phyloP scores from a whole-genome alignment of 2,113 vertebrate genomes.

The Crotalus horridus region DNA sequence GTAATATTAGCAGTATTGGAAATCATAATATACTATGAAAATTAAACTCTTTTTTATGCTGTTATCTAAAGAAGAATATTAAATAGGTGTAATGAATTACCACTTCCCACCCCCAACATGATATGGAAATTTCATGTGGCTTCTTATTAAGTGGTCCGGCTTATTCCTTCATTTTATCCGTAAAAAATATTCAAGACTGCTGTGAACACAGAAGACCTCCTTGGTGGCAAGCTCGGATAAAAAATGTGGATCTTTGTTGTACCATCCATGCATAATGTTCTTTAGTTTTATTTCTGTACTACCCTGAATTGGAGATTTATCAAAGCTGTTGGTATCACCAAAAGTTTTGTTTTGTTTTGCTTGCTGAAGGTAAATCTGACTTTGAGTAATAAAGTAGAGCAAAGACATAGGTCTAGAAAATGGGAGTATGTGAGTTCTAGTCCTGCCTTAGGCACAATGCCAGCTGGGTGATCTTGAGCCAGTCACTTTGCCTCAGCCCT shows the following conservation, averaged over 20 bases:
- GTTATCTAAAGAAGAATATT: background rate
- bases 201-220: background rate
- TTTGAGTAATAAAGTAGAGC: background rate
- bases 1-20: background rate
- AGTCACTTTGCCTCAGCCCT: background rate
- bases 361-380: background rate
- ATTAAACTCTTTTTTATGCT: background rate
- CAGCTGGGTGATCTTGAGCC: background rate
- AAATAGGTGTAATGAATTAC: background rate
- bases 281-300: background rate
- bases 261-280: background rate
- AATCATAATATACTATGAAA: no score
- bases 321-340: background rate
- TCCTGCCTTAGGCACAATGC: background rate
- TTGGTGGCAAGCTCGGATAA: background rate
- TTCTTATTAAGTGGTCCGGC: conserved; percentile 17
- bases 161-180: conserved; percentile 4
- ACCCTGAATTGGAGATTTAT: background rate
- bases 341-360: background rate
- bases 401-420: background rate
- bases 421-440: background rate
- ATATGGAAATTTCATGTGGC: background rate
- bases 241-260: background rate
- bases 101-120: background rate
- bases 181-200: conserved; percentile 23